Evolutionary conservation across 2,888 invertebrate species (phyloP).

Genomic region (Conops quadrifasciatus): DNA sequence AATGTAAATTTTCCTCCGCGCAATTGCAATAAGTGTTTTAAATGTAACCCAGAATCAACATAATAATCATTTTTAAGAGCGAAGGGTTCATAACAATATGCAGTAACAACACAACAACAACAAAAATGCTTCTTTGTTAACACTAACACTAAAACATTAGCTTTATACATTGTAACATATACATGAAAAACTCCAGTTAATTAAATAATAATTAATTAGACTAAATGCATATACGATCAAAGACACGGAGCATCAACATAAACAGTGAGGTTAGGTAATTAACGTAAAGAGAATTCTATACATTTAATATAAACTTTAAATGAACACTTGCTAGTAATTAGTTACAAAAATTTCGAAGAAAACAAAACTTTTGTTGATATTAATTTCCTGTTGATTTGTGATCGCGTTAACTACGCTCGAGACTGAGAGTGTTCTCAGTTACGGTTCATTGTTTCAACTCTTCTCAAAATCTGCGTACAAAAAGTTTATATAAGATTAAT

Average conservation of each 20-base stretch:
- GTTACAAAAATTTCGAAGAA: conserved; percentile 10
- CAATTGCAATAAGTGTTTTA: conserved; percentile 37
- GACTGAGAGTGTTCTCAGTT: not conserved
- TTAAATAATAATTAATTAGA: conserved; percentile 41
- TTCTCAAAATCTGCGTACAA: conserved; percentile 28
- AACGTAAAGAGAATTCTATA: conserved; percentile 3
- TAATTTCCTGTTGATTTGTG: not conserved
- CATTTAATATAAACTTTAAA: conserved; percentile 10
- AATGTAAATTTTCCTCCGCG: conserved; percentile 37
- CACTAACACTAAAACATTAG: conserved; percentile 52
- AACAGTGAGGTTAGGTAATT: not conserved
- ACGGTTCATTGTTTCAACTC: not conserved
- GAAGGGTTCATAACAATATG: not conserved
- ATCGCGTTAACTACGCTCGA: not conserved
- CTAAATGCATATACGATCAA: conserved; percentile 7
- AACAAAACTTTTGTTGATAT: not conserved
- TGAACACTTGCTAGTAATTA: conserved; percentile 13
- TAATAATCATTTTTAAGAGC: conserved; percentile 32
- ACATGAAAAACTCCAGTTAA: conserved; percentile 50
- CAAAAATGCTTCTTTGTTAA: conserved; percentile 62
- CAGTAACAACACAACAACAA: conserved; percentile 20
- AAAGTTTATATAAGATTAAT: conserved; percentile 18
- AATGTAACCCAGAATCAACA: conserved; percentile 29
- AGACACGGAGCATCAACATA: conserved; percentile 1
- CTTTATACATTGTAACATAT: conserved; percentile 56